Conservation (phyloP, 2,888 invertebrate species). For the Anoncus sp. region DNA sequence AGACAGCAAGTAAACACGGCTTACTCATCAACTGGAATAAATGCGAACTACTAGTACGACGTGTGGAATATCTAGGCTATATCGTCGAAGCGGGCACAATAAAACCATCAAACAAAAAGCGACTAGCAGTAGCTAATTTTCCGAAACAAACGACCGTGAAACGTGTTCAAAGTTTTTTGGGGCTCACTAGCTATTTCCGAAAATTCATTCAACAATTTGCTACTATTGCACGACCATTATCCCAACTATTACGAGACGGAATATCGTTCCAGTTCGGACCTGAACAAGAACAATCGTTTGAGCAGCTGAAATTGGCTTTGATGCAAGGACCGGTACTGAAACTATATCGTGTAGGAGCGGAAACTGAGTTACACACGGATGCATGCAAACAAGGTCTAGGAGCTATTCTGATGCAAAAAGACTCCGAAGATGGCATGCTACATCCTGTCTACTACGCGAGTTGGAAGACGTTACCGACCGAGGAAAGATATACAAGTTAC, state of each 20-base stretch:
- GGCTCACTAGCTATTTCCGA: conserved; percentile 7
- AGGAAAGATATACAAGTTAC: conserved; percentile 30
- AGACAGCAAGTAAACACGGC: too few species aligned
- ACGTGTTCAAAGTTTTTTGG: background rate
- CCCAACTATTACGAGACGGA: conserved; percentile 25
- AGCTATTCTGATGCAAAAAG: conserved; percentile 14
- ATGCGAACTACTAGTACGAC: too few species aligned
- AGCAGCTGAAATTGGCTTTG: conserved; percentile 40
- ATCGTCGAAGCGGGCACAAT: background rate
- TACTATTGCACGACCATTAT: conserved; percentile 48
- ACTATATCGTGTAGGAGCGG: conserved; percentile 48
- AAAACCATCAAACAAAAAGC: background rate
- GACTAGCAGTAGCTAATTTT: background rate
- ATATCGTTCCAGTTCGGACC: conserved; percentile 33
- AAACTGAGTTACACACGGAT: conserved; percentile 64
- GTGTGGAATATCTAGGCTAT: background rate
- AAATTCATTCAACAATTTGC: conserved; percentile 56
- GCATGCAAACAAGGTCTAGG: conserved; percentile 28
- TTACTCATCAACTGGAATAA: background rate
- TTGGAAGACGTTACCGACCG: conserved; percentile 26
- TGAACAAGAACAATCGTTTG: conserved; percentile 38
- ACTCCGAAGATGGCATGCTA: conserved; percentile 5
- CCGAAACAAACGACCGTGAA: background rate
- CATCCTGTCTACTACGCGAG: conserved; percentile 29
- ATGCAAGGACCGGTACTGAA: conserved; percentile 47